phyloP scores from a whole-genome alignment of 2,888 invertebrate species.

The Orchestes rusci region DNA sequence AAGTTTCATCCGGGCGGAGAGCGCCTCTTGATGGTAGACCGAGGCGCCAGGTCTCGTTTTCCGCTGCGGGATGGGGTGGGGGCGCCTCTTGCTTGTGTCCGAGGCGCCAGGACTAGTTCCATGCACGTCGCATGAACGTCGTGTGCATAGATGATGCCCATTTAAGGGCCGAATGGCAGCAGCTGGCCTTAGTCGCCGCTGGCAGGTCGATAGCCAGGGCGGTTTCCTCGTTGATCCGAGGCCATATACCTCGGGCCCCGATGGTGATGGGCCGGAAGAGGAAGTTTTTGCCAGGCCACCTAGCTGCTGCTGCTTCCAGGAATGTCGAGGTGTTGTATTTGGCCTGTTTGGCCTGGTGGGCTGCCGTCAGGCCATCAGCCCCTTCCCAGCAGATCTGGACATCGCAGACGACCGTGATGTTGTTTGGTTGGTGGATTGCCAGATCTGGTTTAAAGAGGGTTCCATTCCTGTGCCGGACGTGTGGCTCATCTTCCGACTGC shows the following conservation, averaged over 20 bases:
- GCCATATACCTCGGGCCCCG: no score
- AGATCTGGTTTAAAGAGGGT: slow-evolving; percentile 26
- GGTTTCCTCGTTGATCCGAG: slow-evolving; percentile 13
- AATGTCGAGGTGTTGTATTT: slow-evolving; percentile 19
- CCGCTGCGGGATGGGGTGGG: no score
- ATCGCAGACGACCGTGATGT: slow-evolving; percentile 14
- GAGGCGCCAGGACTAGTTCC: no score
- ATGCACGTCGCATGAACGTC: no score
- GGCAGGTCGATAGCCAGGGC: slow-evolving; percentile 10
- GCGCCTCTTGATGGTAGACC: no score
- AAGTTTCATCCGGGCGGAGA: no score
- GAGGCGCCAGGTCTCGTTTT: no score
- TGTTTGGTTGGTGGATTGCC: slow-evolving; percentile 6
- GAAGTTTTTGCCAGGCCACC: slow-evolving; percentile 22
- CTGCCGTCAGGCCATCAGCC: not conserved
- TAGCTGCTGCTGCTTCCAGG: slow-evolving; percentile 18
- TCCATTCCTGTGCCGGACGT: slow-evolving; percentile 24
- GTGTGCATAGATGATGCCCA: no score
- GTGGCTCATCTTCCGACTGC: slow-evolving; percentile 25
- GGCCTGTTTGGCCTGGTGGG: not conserved
- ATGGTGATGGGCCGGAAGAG: slow-evolving; percentile 20
- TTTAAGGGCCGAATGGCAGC: slow-evolving; percentile 18
- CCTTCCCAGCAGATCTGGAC: slow-evolving; percentile 19
- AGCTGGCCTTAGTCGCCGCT: slow-evolving; percentile 7
- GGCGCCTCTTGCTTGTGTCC: no score